Conservation (phyloP, 2,113 vertebrate genomes). For the Chaetops frenatus region DNA sequence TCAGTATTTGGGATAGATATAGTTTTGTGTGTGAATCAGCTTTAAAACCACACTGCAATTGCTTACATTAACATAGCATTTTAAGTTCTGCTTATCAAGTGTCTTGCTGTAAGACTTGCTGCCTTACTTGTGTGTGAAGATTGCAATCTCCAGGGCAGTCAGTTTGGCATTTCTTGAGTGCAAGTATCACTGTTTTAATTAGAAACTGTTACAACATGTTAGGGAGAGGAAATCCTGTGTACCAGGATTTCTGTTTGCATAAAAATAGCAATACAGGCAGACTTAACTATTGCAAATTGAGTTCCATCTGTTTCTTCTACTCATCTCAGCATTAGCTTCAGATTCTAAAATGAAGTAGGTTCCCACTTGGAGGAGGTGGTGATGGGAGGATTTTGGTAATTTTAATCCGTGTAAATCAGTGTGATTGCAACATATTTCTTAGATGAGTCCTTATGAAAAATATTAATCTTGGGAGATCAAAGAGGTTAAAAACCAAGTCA, state of each 20-base stretch:
- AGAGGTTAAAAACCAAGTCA: not conserved
- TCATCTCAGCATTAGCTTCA: not conserved
- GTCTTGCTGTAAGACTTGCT: not conserved
- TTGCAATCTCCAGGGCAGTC: not conserved
- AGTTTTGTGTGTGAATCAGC: not conserved
- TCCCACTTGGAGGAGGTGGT: not conserved
- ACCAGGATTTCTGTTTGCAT: not conserved
- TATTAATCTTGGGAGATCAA: not conserved
- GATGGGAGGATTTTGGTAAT: not conserved
- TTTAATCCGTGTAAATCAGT: not conserved
- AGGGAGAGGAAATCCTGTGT: not conserved
- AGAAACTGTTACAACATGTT: not conserved
- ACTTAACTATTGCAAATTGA: not conserved
- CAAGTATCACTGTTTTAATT: not conserved
- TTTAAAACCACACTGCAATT: not conserved
- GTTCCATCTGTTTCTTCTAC: not conserved
- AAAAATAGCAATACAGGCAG: not conserved
- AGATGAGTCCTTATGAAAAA: not conserved
- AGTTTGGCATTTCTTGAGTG: not conserved
- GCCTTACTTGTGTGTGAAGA: not conserved
- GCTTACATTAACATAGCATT: not conserved
- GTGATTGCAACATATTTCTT: not conserved
- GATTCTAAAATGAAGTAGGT: not conserved
- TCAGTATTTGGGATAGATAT: not conserved
- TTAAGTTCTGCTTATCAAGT: not conserved